phyloP scores from a whole-genome alignment of 1,140 invertebrate species.

The Brachionus paranguensis region DNA sequence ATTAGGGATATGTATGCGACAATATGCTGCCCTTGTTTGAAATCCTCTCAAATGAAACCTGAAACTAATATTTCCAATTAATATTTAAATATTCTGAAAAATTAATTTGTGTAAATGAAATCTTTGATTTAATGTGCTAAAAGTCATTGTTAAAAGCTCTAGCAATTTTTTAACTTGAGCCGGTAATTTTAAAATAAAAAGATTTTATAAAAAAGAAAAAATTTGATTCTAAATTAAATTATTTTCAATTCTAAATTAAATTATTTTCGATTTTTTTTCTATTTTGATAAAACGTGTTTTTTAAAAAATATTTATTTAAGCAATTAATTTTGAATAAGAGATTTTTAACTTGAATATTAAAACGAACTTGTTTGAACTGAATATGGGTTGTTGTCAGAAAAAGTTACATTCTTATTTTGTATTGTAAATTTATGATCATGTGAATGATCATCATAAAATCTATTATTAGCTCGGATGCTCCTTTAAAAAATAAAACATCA shows the following conservation, averaged over 20 bases:
- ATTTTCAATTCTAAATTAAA: not conserved
- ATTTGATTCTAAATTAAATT: not conserved
- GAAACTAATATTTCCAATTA: not conserved
- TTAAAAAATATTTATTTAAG: not conserved
- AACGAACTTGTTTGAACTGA: conserved; percentile 5
- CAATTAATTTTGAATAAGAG: not conserved
- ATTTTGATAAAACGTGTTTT: not conserved
- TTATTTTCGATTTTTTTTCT: not conserved
- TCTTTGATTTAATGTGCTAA: not conserved
- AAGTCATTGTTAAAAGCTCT: no score
- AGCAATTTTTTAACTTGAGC: no score
- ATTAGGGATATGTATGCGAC: not conserved
- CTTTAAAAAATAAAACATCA: not conserved
- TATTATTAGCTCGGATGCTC: conserved; percentile 9
- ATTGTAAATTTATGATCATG: conserved; percentile 23
- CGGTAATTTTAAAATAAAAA: no score
- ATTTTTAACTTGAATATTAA: not conserved
- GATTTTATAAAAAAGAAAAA: no score
- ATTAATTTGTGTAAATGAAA: not conserved
- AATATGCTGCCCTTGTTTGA: not conserved
- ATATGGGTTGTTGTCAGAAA: not conserved
- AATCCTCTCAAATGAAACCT: not conserved
- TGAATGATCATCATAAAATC: conserved; percentile 7
- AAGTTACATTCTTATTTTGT: not conserved
- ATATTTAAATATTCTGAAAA: not conserved